Base-by-base conservation (phyloP, 2,888 invertebrate species). In the Mylabris sibirica region DNA sequence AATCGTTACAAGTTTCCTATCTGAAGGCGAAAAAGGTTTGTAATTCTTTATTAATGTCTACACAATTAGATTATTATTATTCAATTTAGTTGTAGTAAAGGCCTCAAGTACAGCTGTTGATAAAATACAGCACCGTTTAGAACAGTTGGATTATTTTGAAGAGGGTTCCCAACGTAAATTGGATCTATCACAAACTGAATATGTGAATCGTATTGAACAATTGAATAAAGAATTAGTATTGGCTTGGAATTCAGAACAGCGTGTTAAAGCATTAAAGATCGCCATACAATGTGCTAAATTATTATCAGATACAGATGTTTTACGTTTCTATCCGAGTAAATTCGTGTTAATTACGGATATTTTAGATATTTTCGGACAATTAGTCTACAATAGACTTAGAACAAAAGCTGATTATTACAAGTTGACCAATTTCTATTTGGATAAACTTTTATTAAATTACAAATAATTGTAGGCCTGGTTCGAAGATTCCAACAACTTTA, bases 261-360 rank as follows among this genome's bases (percentile, higher is more conserved):
- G 98, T 77, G 97, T 97, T 0, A 96, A 96, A 86, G 94, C 98
- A 5, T 89, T 98, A 49, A 98, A 98, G 88, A 98, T 99, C 80
- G 96, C 93, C 1, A 98, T 99, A 76, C 98, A 98, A 88, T 97
- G 98, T 85, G 95, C 98, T 44, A 98, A 98, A 86, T 87, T 98
- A 78, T 86, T 99, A 65, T 92, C 94, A 1, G 97, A 98, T 82
- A 92, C 94, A 3, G 92, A 91, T 67, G 97, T 95, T 0, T 90
- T 97, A 82, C 93, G 94, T 78, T 99, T 99, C 86, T 99, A 99
- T 87, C 99, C 99, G 0, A 97, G 97, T 85, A 98, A 99, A 87
- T 99, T 97, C 89, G 96, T 98, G 41, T 88, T 99, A 17, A 93
- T 99, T 66, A 97, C 97, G 12, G 98, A 99, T 84, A 95, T 98